A percentile compares a stretch with the other conserved stretches of the same genome.
Conservation (phyloP, 2,113 vertebrate genomes). For the Phalacrocorax carbo region DNA sequence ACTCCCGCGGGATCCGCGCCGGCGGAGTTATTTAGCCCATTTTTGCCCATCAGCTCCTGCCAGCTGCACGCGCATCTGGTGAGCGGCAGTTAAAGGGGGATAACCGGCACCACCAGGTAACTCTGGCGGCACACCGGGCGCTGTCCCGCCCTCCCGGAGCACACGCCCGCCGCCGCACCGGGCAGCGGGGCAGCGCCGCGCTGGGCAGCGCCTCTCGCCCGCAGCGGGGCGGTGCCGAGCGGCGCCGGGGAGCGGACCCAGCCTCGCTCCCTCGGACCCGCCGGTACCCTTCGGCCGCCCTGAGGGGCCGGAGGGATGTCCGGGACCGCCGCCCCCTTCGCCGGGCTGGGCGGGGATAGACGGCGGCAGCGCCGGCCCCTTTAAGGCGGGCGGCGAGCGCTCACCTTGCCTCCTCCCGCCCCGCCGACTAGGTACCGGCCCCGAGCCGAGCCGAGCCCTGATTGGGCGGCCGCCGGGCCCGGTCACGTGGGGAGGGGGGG, state of each 20-base stretch:
- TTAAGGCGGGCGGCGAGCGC: too few species aligned
- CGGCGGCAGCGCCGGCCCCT: too few species aligned
- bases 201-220: not conserved
- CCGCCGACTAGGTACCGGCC: too few species aligned
- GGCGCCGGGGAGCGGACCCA: not conserved
- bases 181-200: not conserved
- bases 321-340: too few species aligned
- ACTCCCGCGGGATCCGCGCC: fast-evolving
- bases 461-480: too few species aligned
- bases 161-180: not conserved
- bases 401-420: too few species aligned
- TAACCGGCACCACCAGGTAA: fast-evolving
- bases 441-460: too few species aligned
- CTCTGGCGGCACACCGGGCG: not conserved
- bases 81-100: fast-evolving
- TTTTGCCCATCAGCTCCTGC: fast-evolving
- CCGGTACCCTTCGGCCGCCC: too few species aligned
- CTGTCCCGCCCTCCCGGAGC: not conserved
- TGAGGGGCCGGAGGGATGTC: not conserved
- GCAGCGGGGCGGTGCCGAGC: not conserved
- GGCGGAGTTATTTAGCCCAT: fast-evolving
- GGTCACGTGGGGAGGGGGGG: too few species aligned
- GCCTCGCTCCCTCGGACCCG: too few species aligned
- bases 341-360: too few species aligned
- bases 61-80: fast-evolving